Evolutionary conservation across 1,140 invertebrate genomes (phyloP).

Genomic region (Drosophila aff.): DNA sequence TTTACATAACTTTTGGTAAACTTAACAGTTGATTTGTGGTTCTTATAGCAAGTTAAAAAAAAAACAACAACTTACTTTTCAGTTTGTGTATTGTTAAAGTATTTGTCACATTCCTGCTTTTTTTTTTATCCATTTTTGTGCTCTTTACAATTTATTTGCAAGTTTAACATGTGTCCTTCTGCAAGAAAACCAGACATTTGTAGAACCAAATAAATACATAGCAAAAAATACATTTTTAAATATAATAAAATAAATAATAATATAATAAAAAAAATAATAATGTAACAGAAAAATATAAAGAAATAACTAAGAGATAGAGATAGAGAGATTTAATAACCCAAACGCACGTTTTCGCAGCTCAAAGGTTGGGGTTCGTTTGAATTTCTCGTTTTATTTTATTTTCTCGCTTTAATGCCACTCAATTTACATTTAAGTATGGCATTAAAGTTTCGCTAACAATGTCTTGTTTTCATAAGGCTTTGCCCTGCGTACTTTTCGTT

Average conservation of each 20-base stretch:
- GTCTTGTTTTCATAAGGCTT: conserved; percentile 9
- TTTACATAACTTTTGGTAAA: not conserved
- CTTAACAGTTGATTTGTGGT: too few relatives aligned
- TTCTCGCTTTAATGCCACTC: not conserved
- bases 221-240: too few relatives aligned
- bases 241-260: not conserved
- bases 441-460: conserved; percentile 16
- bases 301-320: not conserved
- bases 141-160: not conserved
- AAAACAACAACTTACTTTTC: not conserved
- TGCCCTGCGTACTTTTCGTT: conserved; percentile 6
- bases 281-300: not conserved
- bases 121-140: not conserved
- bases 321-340: not conserved
- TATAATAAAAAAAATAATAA: not conserved
- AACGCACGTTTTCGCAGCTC: conserved; percentile 9
- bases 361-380: conserved; percentile 17
- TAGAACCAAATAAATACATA: not conserved
- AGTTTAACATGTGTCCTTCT: not conserved
- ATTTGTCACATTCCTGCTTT: too few relatives aligned
- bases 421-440: conserved; percentile 20
- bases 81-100: not conserved
- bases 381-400: too few relatives aligned
- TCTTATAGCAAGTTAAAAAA: too few relatives aligned
- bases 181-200: not conserved